Evolutionary conservation across 1,140 invertebrate genomes (phyloP).

Genomic region (Mylabris phalerata): DNA sequence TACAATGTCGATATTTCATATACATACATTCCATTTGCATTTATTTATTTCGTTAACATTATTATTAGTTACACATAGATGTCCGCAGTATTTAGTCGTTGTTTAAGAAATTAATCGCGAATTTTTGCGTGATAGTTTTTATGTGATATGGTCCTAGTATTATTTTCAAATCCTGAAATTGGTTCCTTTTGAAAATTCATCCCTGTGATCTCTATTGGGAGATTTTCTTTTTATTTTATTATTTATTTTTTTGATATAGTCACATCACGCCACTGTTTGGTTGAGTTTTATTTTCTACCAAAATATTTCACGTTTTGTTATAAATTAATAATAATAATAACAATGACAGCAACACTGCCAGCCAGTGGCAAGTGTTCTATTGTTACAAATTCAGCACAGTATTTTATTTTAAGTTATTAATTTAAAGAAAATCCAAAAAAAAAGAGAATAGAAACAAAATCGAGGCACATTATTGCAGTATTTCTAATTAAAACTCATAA

Average conservation of each 20-base stretch:
- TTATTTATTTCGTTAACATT: constrained; percentile 54
- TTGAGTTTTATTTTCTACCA: constrained; percentile 36
- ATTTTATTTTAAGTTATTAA: not conserved
- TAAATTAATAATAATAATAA: not conserved
- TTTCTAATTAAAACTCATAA: no score
- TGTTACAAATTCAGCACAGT: constrained; percentile 2
- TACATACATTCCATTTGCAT: constrained; percentile 54
- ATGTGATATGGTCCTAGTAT: no score
- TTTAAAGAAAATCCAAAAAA: no score
- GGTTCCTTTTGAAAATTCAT: no score
- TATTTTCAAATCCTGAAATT: no score
- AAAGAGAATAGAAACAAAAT: no score
- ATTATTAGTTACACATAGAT: constrained; percentile 54
- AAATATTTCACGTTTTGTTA: not conserved
- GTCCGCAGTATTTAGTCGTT: constrained; percentile 46
- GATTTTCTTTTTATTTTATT: constrained; percentile 3
- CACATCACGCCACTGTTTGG: constrained; percentile 38
- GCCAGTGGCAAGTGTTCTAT: constrained; percentile 8
- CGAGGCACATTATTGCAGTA: no score
- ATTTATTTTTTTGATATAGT: constrained; percentile 30
- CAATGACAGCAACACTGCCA: constrained; percentile 1
- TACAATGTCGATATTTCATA: constrained; percentile 46
- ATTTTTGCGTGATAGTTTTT: constrained; percentile 4
- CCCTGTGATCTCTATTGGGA: no score
- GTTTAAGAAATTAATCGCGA: constrained; percentile 23